These are phyloP conservation scores for Sylvicapra grimmia DNA, from an alignment of 2,113 vertebrate species.

Conservation along the genomic window DNA sequence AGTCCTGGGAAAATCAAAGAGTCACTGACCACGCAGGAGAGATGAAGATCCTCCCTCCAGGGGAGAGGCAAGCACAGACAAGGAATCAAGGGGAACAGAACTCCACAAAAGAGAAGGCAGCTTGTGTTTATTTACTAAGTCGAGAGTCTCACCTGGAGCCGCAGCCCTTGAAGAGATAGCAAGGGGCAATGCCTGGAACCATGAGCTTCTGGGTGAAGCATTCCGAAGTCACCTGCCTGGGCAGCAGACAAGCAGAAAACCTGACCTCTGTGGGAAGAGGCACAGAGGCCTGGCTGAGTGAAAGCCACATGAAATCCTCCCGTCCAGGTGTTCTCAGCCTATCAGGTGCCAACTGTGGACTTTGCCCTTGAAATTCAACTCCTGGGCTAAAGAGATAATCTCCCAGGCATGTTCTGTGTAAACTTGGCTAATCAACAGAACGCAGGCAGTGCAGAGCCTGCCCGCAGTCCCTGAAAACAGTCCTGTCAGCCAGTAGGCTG, in stretches of 20 bases:
- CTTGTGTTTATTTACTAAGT: neutral
- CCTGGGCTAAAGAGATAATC: slow-evolving; percentile 53
- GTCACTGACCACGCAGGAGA: neutral
- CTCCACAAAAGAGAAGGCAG: neutral
- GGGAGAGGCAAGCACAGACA: neutral
- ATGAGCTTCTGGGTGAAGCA: neutral
- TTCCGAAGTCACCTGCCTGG: neutral
- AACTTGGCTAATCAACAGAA: slow-evolving; percentile 46
- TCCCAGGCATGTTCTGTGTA: slow-evolving; percentile 38
- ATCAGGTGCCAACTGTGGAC: slow-evolving; percentile 45
- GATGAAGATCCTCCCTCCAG: neutral
- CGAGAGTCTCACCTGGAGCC: slow-evolving; percentile 35
- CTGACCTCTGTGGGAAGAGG: slow-evolving; percentile 46
- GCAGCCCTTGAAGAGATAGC: neutral
- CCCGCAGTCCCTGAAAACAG: neutral
- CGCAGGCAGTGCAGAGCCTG: neutral
- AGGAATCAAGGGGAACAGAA: neutral
- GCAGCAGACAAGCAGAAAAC: neutral
- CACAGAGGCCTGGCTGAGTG: neutral
- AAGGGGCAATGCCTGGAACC: neutral
- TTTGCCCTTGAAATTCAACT: slow-evolving; percentile 70
- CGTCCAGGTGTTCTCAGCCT: slow-evolving; percentile 49
- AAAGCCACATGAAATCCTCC: slow-evolving; percentile 28
- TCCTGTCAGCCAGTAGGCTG: neutral
- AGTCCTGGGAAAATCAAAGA: neutral